Conservation (phyloP, 1,140 invertebrate species). For the Acromyrmex charruanus region DNA sequence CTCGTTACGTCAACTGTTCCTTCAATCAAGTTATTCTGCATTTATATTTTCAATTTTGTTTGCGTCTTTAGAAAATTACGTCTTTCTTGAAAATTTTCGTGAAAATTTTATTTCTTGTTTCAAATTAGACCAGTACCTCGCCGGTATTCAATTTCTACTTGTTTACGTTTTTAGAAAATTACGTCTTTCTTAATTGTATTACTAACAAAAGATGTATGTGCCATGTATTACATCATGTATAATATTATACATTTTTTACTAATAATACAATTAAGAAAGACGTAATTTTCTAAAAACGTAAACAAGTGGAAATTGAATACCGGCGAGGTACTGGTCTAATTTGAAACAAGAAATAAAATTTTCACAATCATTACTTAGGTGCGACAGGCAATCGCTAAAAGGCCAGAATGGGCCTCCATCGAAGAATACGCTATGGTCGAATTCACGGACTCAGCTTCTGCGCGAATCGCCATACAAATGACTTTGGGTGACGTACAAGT, state of each 20-base stretch:
- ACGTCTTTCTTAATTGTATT: background rate
- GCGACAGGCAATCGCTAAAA: slow-evolving; percentile 95
- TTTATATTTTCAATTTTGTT: background rate
- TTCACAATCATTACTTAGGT: slow-evolving; percentile 81
- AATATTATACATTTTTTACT: too few relatives aligned
- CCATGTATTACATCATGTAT: too few relatives aligned
- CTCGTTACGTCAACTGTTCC: background rate
- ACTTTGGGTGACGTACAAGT: slow-evolving; percentile 80
- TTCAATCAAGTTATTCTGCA: background rate
- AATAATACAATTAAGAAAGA: too few relatives aligned
- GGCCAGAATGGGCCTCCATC: slow-evolving; percentile 92
- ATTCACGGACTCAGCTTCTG: slow-evolving; percentile 95
- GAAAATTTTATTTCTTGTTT: too few relatives aligned
- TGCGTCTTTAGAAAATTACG: background rate
- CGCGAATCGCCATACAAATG: slow-evolving; percentile 92
- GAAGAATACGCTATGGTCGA: slow-evolving; percentile 95
- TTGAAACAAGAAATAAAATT: background rate
- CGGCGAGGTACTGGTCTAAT: too few relatives aligned
- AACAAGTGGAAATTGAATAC: too few relatives aligned
- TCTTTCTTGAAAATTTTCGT: too few relatives aligned
- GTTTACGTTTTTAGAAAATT: background rate
- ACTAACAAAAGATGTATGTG: background rate
- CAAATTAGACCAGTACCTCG: too few relatives aligned
- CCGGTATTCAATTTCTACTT: too few relatives aligned
- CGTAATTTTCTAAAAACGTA: too few relatives aligned